phyloP scores from a whole-genome alignment of 2,113 vertebrate genomes.

The Pleuronectes platessa region DNA sequence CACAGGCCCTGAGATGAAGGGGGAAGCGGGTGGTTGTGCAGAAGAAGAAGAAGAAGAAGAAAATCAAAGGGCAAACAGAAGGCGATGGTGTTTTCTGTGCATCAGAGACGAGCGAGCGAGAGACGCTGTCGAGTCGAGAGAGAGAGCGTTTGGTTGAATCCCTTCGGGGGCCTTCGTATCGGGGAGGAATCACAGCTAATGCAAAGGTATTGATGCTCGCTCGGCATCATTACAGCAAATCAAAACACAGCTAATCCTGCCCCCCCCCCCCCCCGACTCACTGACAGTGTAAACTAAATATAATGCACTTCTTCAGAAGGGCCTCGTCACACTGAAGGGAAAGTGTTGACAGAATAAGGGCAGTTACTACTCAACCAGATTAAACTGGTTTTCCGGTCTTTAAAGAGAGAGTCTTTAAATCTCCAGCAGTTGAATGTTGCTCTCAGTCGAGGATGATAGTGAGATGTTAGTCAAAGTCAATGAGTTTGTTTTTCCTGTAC shows the following conservation, averaged over 20 bases:
- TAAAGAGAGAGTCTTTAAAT: neutral
- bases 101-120: conserved; percentile 52
- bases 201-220: conserved; percentile 52
- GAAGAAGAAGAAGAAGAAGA: neutral
- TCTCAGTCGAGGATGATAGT: neutral
- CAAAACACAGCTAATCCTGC: conserved; percentile 46
- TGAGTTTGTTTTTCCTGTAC: too few relatives aligned
- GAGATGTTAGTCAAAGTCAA: neutral
- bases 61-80: conserved; percentile 34
- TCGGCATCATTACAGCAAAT: conserved; percentile 33
- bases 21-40: conserved; percentile 12
- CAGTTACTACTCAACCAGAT: conserved; percentile 45
- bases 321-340: conserved; percentile 9
- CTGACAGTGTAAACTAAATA: conserved; percentile 49
- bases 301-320: conserved; percentile 41
- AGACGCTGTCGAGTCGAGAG: conserved; percentile 58
- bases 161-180: conserved; percentile 37
- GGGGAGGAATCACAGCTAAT: conserved; percentile 50
- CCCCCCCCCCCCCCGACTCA: conserved; percentile 29
- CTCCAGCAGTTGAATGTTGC: conserved; percentile 3
- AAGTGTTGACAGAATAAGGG: conserved; percentile 65
- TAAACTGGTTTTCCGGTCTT: conserved; percentile 37
- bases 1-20: conserved; percentile 42
- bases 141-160: conserved; percentile 55
- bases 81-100: conserved; percentile 32